Base-by-base conservation (phyloP, 2,113 vertebrate species). In the Calypte anna region DNA sequence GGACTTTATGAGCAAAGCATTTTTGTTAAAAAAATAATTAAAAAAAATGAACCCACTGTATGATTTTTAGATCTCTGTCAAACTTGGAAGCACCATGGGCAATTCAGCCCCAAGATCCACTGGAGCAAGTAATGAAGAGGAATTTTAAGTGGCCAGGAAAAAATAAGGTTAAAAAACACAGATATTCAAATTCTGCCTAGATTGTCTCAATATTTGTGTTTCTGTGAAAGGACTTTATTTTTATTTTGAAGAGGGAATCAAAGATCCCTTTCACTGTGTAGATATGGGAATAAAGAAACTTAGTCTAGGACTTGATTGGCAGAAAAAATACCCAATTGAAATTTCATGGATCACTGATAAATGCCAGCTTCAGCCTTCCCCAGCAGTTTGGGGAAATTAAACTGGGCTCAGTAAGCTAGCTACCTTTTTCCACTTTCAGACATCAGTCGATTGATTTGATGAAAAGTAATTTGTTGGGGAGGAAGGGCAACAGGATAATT, bases 371-470 rank as follows among this genome's bases (percentile, higher is more conserved):
- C 31, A 55, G 46, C 57, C 31, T 91, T 86, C 31, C 15, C 24
- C 9, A 59, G 59, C 83, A 92, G 36, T 61, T 55, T 78, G 64
- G 43, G 66, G 66, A 95, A 92, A 88, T 95, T 81, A 70, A 93
- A 78, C 28, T 43, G 14, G 3, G 67, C 9, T 57, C 59, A n/a
- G 44, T 44, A 66, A 86, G 11, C 25, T 77, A 83, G 58, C 40
- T 92, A 24, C 21, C 14, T 85, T 88, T 66, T 84, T 77, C 40
- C 36, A 24, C 40, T 88, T 90, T 66, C 38, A 81, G 61, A 86
- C 48, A 18, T 55, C 59, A 77, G 84, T 92, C 3, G 8, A 91
- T 86, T 86, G 84, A 84, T 92, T 70, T 83, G 86, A 77, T 74
- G 72, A 86, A 80, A 96, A 88, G 80, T 77, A 92, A 88, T 90